These are phyloP conservation scores for Cremastinae sp. DNA, from an alignment of 2,888 invertebrate species.

Conservation along the genomic window DNA sequence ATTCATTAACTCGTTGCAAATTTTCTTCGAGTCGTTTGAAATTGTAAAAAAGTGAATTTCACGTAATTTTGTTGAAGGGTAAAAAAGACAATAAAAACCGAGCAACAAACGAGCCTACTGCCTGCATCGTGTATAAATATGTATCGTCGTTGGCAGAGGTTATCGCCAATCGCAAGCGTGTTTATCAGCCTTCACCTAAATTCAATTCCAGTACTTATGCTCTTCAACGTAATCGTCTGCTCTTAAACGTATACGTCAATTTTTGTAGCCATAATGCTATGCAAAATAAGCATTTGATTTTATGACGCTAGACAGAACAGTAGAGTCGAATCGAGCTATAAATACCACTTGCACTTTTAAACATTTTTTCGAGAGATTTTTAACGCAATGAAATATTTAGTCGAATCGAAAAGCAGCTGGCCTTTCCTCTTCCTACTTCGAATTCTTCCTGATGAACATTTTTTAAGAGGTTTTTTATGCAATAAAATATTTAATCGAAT, in stretches of 20 bases:
- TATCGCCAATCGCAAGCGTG: constrained; percentile 60
- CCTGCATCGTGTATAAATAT: constrained; percentile 37
- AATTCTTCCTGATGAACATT: too few relatives aligned
- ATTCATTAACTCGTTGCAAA: too few relatives aligned
- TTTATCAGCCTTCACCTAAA: constrained; percentile 68
- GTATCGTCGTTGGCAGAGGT: constrained; percentile 64
- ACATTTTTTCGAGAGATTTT: not conserved
- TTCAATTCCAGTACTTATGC: constrained; percentile 49
- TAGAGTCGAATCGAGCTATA: not conserved
- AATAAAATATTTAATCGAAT: too few relatives aligned
- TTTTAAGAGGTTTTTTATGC: too few relatives aligned
- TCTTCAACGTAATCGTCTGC: constrained; percentile 14
- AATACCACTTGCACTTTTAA: not conserved
- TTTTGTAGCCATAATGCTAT: constrained; percentile 29
- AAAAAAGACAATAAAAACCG: not conserved
- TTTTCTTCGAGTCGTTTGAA: too few relatives aligned
- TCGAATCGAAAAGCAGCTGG: too few relatives aligned
- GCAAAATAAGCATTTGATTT: constrained; percentile 14
- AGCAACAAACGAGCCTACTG: not conserved
- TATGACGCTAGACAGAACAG: constrained; percentile 3
- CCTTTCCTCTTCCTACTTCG: too few relatives aligned
- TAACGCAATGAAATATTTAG: too few relatives aligned
- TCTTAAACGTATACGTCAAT: constrained; percentile 46
- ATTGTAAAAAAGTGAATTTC: too few relatives aligned
- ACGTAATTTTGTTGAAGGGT: not conserved